Conservation (phyloP, 2,113 vertebrate species). For the Phylloscopus trochiloides region DNA sequence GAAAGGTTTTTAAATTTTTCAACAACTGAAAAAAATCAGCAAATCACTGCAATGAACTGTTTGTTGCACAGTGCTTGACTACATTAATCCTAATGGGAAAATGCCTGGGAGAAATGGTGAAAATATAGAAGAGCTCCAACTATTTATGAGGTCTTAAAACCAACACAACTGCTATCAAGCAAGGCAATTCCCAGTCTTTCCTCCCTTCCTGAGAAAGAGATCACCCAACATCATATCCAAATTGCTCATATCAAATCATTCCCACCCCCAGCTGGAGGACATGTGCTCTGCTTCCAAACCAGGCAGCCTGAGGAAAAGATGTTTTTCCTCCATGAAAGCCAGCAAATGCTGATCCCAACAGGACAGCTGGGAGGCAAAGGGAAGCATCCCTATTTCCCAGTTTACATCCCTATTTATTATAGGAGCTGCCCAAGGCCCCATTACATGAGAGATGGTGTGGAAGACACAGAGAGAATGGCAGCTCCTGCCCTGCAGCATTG, state of each 20-base stretch:
- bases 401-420: not conserved
- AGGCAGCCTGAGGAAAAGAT: not conserved
- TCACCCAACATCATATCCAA: not conserved
- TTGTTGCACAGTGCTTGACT: not conserved
- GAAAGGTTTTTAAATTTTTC: not conserved
- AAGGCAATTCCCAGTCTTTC: not conserved
- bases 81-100: constrained; percentile 28
- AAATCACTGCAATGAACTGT: not conserved
- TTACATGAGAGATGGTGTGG: rapidly evolving
- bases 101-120: not conserved
- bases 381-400: not conserved
- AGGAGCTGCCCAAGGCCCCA: not conserved
- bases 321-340: not conserved
- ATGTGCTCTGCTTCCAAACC: not conserved
- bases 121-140: not conserved
- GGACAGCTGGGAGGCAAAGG: not conserved
- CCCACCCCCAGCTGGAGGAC: not conserved
- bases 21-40: not conserved
- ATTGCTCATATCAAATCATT: not conserved
- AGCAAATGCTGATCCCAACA: rapidly evolving
- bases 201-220: rapidly evolving
- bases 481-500: not conserved
- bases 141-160: not conserved
- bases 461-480: not conserved
- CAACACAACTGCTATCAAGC: not conserved